phyloP scores from a whole-genome alignment of 1,140 invertebrate genomes.

The Aphaenogaster rudis region DNA sequence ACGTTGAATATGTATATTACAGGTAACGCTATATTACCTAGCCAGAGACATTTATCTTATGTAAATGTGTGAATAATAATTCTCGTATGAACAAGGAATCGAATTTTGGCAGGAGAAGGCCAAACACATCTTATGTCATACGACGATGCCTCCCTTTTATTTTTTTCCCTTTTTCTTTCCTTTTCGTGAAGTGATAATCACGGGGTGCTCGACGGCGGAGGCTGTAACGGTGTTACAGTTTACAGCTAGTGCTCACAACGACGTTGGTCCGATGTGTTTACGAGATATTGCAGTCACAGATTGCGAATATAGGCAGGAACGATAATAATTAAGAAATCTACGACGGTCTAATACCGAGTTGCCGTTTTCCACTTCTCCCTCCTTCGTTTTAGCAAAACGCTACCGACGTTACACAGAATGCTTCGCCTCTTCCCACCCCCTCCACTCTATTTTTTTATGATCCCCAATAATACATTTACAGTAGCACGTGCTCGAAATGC shows the following conservation, averaged over 20 bases:
- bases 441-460: not conserved
- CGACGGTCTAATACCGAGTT: slow-evolving; percentile 66
- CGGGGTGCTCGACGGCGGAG: slow-evolving; percentile 46
- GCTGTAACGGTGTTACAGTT: slow-evolving; percentile 52
- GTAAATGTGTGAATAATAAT: slow-evolving; percentile 21
- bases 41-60: slow-evolving; percentile 41
- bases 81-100: slow-evolving; percentile 10
- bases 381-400: not conserved
- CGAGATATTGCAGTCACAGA: slow-evolving; percentile 75
- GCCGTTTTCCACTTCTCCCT: slow-evolving; percentile 9
- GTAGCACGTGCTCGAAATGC: not conserved
- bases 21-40: not conserved
- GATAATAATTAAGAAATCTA: slow-evolving; percentile 73
- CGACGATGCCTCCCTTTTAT: slow-evolving; percentile 1
- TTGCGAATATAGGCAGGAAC: slow-evolving; percentile 77
- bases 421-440: not conserved
- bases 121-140: slow-evolving; percentile 3
- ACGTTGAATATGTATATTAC: not conserved
- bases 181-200: slow-evolving; percentile 14
- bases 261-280: slow-evolving; percentile 77
- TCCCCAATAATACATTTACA: slow-evolving; percentile 49
- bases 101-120: slow-evolving; percentile 17
- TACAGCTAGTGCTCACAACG: slow-evolving; percentile 73
- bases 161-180: not conserved
- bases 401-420: slow-evolving; percentile 37